phyloP scores from a whole-genome alignment of 2,113 vertebrate species.

The Hydrochoerus hydrochaeris region DNA sequence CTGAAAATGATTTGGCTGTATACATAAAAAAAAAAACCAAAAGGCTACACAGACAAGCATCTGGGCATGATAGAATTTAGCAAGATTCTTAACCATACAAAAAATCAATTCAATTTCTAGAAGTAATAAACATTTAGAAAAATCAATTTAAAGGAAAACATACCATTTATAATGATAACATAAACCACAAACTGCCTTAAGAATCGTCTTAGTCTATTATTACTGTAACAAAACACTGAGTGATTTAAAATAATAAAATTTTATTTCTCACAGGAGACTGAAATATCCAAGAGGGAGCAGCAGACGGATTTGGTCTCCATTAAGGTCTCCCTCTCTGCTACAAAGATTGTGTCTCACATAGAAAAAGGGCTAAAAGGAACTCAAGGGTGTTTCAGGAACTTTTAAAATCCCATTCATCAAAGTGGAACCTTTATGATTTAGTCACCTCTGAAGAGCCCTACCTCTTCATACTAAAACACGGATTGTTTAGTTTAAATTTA shows the following conservation, averaged over 20 bases:
- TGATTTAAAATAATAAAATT: background rate
- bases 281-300: background rate
- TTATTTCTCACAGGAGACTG: background rate
- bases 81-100: background rate
- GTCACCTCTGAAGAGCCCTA: background rate
- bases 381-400: background rate
- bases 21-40: slow-evolving; percentile 35
- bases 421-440: background rate
- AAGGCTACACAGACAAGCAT: background rate
- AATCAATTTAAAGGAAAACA: background rate
- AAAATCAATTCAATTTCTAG: background rate
- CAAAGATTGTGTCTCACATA: background rate
- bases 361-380: too few species aligned
- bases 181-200: background rate
- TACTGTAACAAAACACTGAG: background rate
- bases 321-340: background rate
- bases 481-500: background rate
- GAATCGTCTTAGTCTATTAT: background rate
- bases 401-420: background rate
- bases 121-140: background rate
- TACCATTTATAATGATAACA: background rate
- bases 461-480: background rate
- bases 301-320: background rate
- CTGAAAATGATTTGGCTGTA: slow-evolving; percentile 51
- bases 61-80: background rate